Conservation (phyloP, 2,113 vertebrate species). For the Nansenia antarctica region DNA sequence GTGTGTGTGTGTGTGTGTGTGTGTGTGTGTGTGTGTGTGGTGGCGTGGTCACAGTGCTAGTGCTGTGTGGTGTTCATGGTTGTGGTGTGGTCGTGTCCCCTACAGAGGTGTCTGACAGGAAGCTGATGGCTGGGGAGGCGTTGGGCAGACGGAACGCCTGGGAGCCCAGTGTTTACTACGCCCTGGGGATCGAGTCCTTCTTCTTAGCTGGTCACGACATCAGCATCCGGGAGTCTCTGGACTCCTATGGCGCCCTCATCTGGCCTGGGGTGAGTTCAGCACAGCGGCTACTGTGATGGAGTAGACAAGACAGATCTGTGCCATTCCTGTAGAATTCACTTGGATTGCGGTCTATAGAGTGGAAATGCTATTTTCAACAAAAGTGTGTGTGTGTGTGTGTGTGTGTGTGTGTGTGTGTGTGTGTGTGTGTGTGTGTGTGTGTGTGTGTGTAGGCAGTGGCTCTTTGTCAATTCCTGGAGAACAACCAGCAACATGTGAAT, state of each 20-base stretch:
- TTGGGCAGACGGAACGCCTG: conserved; percentile 45
- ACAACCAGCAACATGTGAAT: conserved; percentile 82
- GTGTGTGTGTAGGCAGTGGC: conserved; percentile 78
- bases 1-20: neutral
- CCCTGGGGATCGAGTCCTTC: conserved; percentile 61
- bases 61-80: neutral
- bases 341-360: neutral
- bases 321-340: no score
- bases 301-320: neutral
- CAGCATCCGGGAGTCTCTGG: conserved; percentile 69
- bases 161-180: conserved; percentile 59
- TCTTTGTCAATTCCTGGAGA: conserved; percentile 89
- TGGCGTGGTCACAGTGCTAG: neutral
- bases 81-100: neutral
- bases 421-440: neutral
- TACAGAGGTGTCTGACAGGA: conserved; percentile 27
- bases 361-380: neutral
- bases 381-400: neutral
- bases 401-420: neutral
- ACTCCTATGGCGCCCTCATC: conserved; percentile 69
- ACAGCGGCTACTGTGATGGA: no score
- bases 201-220: conserved; percentile 68
- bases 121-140: conserved; percentile 47
- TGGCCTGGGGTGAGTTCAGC: conserved; percentile 69
- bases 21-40: neutral